Evolutionary conservation across 2,797 vertebrate species (phyloP).

Genomic region (Neopelma chrysocephalum): DNA sequence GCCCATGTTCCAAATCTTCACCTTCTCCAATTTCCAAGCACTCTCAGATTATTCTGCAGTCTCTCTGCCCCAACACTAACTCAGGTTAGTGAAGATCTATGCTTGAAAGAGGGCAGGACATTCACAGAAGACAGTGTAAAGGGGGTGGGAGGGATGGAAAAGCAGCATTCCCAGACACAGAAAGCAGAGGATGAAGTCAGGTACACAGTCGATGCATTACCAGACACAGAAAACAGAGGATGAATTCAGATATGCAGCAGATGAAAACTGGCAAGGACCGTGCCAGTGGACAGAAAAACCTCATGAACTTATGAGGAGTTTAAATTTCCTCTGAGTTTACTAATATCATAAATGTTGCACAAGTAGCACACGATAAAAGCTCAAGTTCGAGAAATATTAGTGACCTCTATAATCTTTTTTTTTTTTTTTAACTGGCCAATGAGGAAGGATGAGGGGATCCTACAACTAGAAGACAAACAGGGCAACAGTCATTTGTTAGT

Average conservation of each 20-base stretch:
- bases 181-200: background rate
- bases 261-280: background rate
- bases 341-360: background rate
- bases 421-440: background rate
- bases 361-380: background rate
- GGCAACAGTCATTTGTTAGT: accelerated
- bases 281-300: background rate
- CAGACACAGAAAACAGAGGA: background rate
- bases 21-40: background rate
- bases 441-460: background rate
- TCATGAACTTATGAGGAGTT: background rate
- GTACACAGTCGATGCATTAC: background rate
- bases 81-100: background rate
- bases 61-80: background rate
- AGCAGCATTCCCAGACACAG: background rate
- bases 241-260: background rate
- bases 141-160: background rate
- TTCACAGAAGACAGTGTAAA: background rate
- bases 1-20: background rate
- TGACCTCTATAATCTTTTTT: background rate
- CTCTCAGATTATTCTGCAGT: background rate
- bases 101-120: background rate
- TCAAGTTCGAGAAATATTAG: background rate
- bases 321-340: background rate
- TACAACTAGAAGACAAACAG: background rate